Percentiles rank a stretch among this genome's conserved stretches.
Conservation (phyloP, 1,140 invertebrate species). For the Drosophila nebulosa region DNA sequence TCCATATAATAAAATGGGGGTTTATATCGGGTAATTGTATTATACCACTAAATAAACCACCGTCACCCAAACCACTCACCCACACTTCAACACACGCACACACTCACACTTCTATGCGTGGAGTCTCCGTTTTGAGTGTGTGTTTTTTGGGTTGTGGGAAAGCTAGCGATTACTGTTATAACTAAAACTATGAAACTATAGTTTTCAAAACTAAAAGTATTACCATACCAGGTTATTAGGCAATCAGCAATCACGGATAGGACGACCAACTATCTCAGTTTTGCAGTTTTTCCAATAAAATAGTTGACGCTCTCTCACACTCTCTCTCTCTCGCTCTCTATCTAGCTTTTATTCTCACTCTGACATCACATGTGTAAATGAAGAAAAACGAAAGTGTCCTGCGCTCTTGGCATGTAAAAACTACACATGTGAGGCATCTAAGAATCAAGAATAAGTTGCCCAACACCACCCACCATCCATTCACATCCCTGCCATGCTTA, state of each 20-base stretch:
- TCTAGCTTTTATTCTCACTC: not conserved
- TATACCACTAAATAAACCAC: constrained; percentile 29
- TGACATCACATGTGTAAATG: constrained; percentile 10
- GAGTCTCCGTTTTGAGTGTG: too few species aligned
- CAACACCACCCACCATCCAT: constrained; percentile 21
- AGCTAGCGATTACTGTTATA: constrained; percentile 53
- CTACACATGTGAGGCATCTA: constrained; percentile 72
- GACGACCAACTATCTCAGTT: constrained; percentile 65
- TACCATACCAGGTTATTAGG: constrained; percentile 79
- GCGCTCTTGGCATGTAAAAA: constrained; percentile 71
- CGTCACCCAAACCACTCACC: constrained; percentile 9
- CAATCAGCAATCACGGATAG: constrained; percentile 42
- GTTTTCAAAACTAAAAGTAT: constrained; percentile 81
- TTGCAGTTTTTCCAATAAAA: constrained; percentile 31
- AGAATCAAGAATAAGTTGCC: constrained; percentile 50
- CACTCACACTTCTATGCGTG: too few species aligned
- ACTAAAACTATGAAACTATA: constrained; percentile 77
- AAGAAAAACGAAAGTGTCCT: constrained; percentile 65
- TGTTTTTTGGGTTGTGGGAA: not conserved
- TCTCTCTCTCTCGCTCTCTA: not conserved
- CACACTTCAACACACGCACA: not conserved
- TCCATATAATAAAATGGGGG: not conserved
- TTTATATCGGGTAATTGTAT: constrained; percentile 14
- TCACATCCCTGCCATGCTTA: not conserved
- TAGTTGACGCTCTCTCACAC: constrained; percentile 44